Conservation (phyloP, 2,797 vertebrate genomes). For the Sandelia bainsii region DNA sequence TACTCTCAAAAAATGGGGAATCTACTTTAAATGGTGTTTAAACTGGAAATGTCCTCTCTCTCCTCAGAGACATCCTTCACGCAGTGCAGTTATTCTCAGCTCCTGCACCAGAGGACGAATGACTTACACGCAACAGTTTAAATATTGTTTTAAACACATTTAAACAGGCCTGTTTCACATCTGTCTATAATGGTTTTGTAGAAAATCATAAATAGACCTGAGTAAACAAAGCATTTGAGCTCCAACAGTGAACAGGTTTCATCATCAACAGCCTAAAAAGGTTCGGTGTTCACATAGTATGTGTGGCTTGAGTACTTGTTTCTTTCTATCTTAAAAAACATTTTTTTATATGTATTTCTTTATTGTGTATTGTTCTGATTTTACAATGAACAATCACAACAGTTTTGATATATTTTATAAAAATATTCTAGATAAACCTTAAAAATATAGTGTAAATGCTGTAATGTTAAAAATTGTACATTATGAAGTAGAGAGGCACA, state of each 20-base stretch:
- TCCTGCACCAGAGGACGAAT: neutral
- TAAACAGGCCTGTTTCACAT: constrained; percentile 13
- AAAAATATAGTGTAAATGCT: constrained; percentile 35
- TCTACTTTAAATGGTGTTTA: constrained; percentile 32
- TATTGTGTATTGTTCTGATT: no score
- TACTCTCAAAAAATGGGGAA: constrained; percentile 34
- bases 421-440: constrained; percentile 43
- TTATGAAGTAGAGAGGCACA: constrained; percentile 22
- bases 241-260: constrained; percentile 25
- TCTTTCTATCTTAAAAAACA: constrained; percentile 13
- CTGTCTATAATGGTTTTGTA: constrained; percentile 26
- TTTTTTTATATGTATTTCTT: neutral
- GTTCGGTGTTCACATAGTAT: neutral
- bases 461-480: constrained; percentile 23
- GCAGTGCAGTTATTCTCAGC: constrained; percentile 19
- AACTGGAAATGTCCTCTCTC: constrained; percentile 7
- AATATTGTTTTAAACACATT: constrained; percentile 27
- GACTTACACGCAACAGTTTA: neutral
- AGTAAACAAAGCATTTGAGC: constrained; percentile 45
- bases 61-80: constrained; percentile 9
- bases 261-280: neutral
- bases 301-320: constrained; percentile 6
- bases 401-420: constrained; percentile 26
- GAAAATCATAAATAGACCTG: constrained; percentile 37
- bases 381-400: no score